Evolutionary conservation across 2,888 invertebrate species (phyloP), one percentile per base, ranked within the genome.

Genomic region (Drosophila subquinaria): DNA sequence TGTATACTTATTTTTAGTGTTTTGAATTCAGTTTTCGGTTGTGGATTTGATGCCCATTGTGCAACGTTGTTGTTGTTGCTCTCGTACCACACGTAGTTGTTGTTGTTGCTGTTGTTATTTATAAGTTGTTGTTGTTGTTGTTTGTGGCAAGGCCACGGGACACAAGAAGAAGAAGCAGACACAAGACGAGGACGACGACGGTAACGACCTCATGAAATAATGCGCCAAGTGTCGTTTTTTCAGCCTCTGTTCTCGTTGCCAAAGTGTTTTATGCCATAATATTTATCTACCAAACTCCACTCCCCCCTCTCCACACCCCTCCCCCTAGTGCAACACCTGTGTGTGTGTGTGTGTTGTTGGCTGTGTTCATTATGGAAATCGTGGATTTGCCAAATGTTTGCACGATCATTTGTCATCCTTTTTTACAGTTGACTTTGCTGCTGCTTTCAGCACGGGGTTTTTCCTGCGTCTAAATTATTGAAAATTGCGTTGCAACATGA

Each of bases 321-420:
- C 9, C 9, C 3, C 11, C 6, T 8, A 2, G 15, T 2, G 8
- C 38, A 27, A 43, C 11, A 38, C 11, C n/a, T 20, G 4, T 30
- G 2, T 27, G 27, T 23, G 23, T 23, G 23, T 23, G 23, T 71
- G 27, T 27, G 27, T 27, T 27, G 23, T 27, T 27, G 27, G 27
- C 1, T 27, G 62, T 30, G 57, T 69, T 85, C 82, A 82, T 87
- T 87, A 87, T 87, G 87, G 88, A 91, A 90, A 87, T 88, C 89
- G 84, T 77, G 86, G 89, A 89, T 90, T 89, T 91, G 84, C 82
- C 82, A 89, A 90, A 90, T 89, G 91, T 87, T 89, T 88, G 90
- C 89, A 81, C 88, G 91, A 91, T 91, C 90, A 91, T 91, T 91
- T 91, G 91, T 91, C 90, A 91, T 91, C 77, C 85, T 76, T 88